phyloP scores from a whole-genome alignment of 2,113 vertebrate genomes.

The Chlamydotis undulata region DNA sequence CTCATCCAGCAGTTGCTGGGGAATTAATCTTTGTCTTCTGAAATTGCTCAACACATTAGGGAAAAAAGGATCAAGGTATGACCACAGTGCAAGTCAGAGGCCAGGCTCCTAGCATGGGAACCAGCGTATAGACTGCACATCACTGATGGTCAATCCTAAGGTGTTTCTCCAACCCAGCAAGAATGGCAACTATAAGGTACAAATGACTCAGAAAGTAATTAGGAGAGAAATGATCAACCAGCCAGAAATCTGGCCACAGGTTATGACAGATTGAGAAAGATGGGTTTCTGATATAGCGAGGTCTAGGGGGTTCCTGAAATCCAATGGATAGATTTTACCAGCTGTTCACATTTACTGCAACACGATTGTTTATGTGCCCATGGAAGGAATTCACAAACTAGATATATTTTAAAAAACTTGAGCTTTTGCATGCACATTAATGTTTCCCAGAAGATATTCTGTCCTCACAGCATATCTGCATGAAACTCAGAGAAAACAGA shows the following conservation, averaged over 20 bases:
- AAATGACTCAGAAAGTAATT: neutral
- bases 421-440: neutral
- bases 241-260: neutral
- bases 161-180: neutral
- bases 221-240: neutral
- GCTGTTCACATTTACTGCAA: neutral
- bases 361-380: neutral
- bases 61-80: neutral
- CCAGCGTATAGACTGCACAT: neutral
- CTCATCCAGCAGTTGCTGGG: neutral
- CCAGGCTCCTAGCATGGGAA: neutral
- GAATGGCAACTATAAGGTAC: neutral
- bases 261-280: constrained; percentile 1
- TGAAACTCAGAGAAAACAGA: neutral
- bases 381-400: neutral
- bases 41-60: neutral
- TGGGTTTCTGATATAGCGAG: neutral
- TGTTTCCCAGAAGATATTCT: neutral
- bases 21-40: neutral
- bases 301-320: neutral
- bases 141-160: neutral
- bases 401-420: neutral
- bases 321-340: neutral
- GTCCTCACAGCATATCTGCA: neutral
- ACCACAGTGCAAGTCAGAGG: neutral